Base-by-base conservation (phyloP, 2,888 invertebrate genomes). In the Diachrysia chrysitis region DNA sequence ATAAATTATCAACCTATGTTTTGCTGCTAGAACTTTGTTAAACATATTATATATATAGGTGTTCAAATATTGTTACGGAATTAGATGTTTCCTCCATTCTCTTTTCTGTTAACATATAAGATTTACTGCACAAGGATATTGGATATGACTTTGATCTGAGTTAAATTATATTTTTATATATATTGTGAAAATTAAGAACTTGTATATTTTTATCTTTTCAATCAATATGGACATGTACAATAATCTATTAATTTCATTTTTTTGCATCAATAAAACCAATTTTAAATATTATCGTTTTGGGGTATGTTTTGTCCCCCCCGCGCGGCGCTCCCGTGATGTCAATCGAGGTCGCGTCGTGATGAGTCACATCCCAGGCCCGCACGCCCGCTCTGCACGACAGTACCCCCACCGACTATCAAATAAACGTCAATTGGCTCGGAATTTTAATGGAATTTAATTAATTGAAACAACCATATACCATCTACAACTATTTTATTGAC, bases 181-280 rank as follows among this genome's bases (percentile, higher is more conserved):
- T 94, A 93, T 92, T 89, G 90, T 94, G 93, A 89, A 92, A 94
- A 94, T 89, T 92, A 90, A 90, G 89, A 91, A 92, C 91, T 90
- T 94, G 94, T 94, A 95, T 95, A 94, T 94, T 95, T 92, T 94
- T 92, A 92, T 84, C 93, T 93, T 93, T 91, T 92, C 91, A 92
- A 93, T 94, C 92, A 93, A 92, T 95, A 94, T 94, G 93, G 92
- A 94, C 93, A 90, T 95, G 94, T 95, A 95, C 93, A 94, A 94
- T 93, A 93, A 92, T 82, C 87, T 91, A 91, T 92, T 93, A 90
- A 91, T 93, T 95, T 92, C 88, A 88, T 91, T 91, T 90, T 93
- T 94, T 94, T 92, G 92, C 93, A 94, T 94, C 92, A 94, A 95
- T 95, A 94, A 95, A 95, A 95, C 91, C 93, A 93, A 94, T 95